Percentiles rank a stretch among this genome's conserved stretches.
Conservation (phyloP, 2,888 invertebrate genomes). For the Trissonchulus sp. region DNA sequence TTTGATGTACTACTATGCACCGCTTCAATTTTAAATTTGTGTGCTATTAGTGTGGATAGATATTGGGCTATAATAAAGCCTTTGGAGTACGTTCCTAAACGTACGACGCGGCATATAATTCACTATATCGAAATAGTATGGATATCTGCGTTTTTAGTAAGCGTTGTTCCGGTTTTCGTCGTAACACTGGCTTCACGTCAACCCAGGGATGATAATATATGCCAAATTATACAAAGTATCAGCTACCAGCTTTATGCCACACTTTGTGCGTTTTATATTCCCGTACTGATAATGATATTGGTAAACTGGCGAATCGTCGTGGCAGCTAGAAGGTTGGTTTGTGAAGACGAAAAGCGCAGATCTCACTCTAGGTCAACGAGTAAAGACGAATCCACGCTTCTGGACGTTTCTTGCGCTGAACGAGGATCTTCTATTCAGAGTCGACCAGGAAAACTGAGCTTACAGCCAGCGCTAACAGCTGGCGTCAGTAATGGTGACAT, state of each 20-base stretch:
- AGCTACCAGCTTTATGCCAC: slow-evolving; percentile 92
- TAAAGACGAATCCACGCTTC: background rate
- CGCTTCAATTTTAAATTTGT: slow-evolving; percentile 59
- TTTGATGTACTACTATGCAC: slow-evolving; percentile 59
- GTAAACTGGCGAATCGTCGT: background rate
- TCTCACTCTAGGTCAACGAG: no score
- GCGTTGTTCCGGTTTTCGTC: slow-evolving; percentile 79
- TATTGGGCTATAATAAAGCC: slow-evolving; percentile 65
- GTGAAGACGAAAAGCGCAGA: background rate
- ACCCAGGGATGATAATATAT: slow-evolving; percentile 58
- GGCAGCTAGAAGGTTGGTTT: background rate
- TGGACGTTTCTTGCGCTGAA: background rate
- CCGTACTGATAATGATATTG: background rate
- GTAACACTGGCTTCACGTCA: slow-evolving; percentile 60
- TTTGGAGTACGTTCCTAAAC: slow-evolving; percentile 84
- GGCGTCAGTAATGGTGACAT: background rate
- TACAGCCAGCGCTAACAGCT: no score
- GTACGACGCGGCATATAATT: slow-evolving; percentile 84
- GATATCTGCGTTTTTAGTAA: slow-evolving; percentile 85
- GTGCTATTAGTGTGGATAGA: slow-evolving; percentile 59
- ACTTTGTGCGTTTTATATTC: slow-evolving; percentile 52
- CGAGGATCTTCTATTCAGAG: background rate
- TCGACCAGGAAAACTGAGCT: background rate
- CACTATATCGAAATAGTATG: slow-evolving; percentile 75
- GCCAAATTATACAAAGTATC: slow-evolving; percentile 84